A percentile compares a stretch with the other conserved stretches of the same genome.
Evolutionary conservation across 2,888 invertebrate genomes (phyloP).

Genomic region (Labia minor): DNA sequence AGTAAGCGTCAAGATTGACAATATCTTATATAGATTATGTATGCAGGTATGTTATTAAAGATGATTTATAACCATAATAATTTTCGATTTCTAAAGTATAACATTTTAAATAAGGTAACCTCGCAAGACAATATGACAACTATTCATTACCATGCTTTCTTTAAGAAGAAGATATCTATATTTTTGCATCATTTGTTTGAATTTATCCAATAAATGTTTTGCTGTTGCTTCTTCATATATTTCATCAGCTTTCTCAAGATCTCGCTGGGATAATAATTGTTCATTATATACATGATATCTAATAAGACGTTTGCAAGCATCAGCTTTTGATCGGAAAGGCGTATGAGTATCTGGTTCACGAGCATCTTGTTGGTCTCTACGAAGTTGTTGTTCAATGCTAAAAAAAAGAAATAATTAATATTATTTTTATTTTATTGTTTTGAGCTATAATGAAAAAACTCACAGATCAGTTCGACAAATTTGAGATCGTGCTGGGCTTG

Average conservation of each 20-base stretch:
- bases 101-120: too few relatives aligned
- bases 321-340: constrained; percentile 58
- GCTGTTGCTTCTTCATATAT: constrained; percentile 55
- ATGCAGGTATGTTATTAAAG: too few relatives aligned
- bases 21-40: too few relatives aligned
- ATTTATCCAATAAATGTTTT: constrained; percentile 56
- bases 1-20: too few relatives aligned
- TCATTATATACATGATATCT: constrained; percentile 67
- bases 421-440: too few relatives aligned
- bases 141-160: constrained; percentile 65
- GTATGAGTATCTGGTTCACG: constrained; percentile 60
- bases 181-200: constrained; percentile 58
- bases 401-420: constrained; percentile 23
- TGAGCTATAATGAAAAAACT: constrained; percentile 27
- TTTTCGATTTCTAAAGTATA: too few relatives aligned
- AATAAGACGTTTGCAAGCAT: constrained; percentile 63
- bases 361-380: constrained; percentile 63
- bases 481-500: constrained; percentile 34
- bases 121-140: too few relatives aligned
- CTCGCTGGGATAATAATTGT: constrained; percentile 46
- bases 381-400: constrained; percentile 64
- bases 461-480: constrained; percentile 36
- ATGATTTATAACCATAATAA: too few relatives aligned
- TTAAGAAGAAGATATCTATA: constrained; percentile 60
- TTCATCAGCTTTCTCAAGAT: constrained; percentile 55